Evolutionary conservation across 2,113 vertebrate genomes (phyloP), one percentile per base, ranked within the genome.

Genomic region (Neodontobutis hainanensis): DNA sequence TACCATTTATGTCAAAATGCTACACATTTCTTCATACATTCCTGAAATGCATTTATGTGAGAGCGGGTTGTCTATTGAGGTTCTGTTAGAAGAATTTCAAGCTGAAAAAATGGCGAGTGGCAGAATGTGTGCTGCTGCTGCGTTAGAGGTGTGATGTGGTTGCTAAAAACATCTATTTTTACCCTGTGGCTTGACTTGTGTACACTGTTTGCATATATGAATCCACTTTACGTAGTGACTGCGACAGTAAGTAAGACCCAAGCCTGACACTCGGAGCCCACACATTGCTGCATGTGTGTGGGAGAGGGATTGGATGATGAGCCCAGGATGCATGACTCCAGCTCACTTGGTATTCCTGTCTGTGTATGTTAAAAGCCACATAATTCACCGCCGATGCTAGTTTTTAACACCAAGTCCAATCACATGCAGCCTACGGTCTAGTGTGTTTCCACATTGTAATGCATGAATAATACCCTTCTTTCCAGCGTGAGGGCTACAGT

Each of bases 241-340:
- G 75, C 73, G 11, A 72, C 70, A 62, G 49, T 76, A 85, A 85
- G 63, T 73, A 71, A 87, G 79, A 86, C 78, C 78, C 80, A 40
- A 47, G 78, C 71, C 65, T 77, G 81, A 84, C 77, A 78, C 72
- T 53, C 4, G 19, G 36, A 59, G 82, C 85, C 88, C 78, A 89
- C 89, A 81, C 87, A 80, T 65, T 57, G 32, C 64, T 58, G 74
- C 63, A 63, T 38, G 10, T 48, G 77, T 65, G 87, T 86, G 52
- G 88, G 89, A 75, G 84, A 66, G 45, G 65, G 70, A 83, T 61
- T 63, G 70, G 70, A 81, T 83, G 83, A 87, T 84, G 75, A 76
- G 75, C 69, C 75, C 51, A 65, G 76, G 73, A 80, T 78, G 65
- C 75, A 78, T 34, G 67, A 74, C 64, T 87, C 38, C 3, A 67